A percentile compares a stretch with the other conserved stretches of the same genome.
These are phyloP conservation scores for Probosciger aterrimus DNA, from an alignment of 2,113 vertebrate species.

Conservation along the genomic window DNA sequence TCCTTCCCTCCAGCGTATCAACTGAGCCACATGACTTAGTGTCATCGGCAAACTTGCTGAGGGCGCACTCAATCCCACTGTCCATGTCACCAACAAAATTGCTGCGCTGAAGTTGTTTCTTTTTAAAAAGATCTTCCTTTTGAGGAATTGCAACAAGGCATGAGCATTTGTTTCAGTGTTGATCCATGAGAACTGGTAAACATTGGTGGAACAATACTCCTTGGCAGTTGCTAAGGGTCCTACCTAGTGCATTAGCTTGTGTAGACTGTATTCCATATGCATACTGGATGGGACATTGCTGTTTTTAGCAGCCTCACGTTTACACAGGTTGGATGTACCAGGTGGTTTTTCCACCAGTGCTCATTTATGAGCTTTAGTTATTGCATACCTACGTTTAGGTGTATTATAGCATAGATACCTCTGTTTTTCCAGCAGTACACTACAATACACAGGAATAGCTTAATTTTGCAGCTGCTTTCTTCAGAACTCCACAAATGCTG, in stretches of 20 bases:
- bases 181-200: not conserved
- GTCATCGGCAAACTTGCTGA: not conserved
- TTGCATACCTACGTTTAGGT: not conserved
- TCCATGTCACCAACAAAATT: not conserved
- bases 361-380: not conserved
- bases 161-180: not conserved
- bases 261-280: not conserved
- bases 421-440: not conserved
- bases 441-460: not conserved
- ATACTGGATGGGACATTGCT: not conserved
- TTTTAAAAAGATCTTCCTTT: not conserved
- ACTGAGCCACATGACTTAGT: not conserved
- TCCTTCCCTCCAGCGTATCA: not conserved
- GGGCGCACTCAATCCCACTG: not conserved
- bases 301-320: not conserved
- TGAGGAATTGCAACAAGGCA: not conserved
- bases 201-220: fast-evolving
- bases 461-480: not conserved
- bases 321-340: fast-evolving
- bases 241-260: not conserved
- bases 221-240: not conserved
- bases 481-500: not conserved
- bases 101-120: not conserved
- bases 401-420: not conserved
- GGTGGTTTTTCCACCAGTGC: not conserved